These are phyloP conservation scores for Ploceus nigricollis DNA, from an alignment of 2,113 vertebrate genomes.

Conservation along the genomic window DNA sequence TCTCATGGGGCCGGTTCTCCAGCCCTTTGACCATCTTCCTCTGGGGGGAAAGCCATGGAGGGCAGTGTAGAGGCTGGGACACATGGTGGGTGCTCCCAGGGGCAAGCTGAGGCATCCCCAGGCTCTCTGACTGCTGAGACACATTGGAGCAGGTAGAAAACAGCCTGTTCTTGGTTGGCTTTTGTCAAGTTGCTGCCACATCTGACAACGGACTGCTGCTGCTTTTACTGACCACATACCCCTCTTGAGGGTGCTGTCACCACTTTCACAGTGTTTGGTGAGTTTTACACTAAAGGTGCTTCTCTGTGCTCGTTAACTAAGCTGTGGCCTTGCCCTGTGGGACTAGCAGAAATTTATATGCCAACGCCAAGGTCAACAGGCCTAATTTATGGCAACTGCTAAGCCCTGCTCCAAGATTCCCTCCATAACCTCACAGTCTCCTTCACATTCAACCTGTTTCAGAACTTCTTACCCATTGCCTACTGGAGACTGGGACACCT, in stretches of 20 bases:
- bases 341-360: neutral
- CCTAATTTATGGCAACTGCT: neutral
- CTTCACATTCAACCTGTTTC: neutral
- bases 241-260: neutral
- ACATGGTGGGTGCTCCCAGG: accelerated
- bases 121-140: neutral
- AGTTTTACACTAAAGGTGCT: neutral
- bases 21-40: neutral
- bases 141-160: neutral
- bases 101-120: neutral
- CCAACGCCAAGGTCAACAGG: neutral
- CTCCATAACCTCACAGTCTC: neutral
- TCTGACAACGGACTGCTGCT: accelerated
- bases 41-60: neutral
- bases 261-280: neutral
- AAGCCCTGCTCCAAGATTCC: neutral
- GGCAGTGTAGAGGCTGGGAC: neutral
- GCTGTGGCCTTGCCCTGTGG: neutral
- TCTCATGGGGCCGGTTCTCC: neutral
- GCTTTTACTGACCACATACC: neutral
- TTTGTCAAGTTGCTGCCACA: neutral
- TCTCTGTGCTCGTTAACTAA: neutral
- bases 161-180: neutral
- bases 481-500: neutral
- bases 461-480: neutral